A percentile compares a stretch with the other conserved stretches of the same genome.
phyloP scores from a whole-genome alignment of 2,797 vertebrate genomes.

The Sebastes trivittatus region DNA sequence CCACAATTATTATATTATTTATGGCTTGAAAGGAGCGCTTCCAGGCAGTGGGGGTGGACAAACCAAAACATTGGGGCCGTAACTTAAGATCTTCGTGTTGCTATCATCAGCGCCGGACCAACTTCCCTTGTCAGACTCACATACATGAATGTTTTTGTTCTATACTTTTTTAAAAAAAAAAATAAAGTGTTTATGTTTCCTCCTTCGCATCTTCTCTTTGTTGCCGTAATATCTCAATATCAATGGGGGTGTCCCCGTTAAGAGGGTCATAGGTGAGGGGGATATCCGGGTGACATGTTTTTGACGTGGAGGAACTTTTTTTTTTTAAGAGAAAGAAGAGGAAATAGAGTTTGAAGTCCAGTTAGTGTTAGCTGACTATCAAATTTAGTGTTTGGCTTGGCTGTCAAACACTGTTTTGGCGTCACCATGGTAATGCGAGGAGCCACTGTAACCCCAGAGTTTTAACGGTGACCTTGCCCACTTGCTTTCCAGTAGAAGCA shows the following conservation, averaged over 20 bases:
- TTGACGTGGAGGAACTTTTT: constrained; percentile 26
- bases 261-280: constrained; percentile 31
- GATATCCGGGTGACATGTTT: constrained; percentile 12
- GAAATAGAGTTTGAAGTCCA: constrained; percentile 69
- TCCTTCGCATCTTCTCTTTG: neutral
- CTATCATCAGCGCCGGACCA: constrained; percentile 39
- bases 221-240: constrained; percentile 32
- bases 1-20: constrained; percentile 76
- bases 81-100: constrained; percentile 56
- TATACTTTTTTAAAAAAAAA: constrained; percentile 5
- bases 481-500: constrained; percentile 38
- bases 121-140: constrained; percentile 28
- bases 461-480: constrained; percentile 60
- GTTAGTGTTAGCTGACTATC: constrained; percentile 65
- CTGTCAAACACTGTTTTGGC: constrained; percentile 61
- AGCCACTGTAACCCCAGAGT: constrained; percentile 51
- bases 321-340: constrained; percentile 52
- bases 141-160: constrained; percentile 45
- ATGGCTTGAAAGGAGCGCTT: constrained; percentile 62
- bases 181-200: constrained; percentile 26
- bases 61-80: constrained; percentile 63
- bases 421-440: constrained; percentile 60
- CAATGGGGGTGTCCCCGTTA: constrained; percentile 33
- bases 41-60: constrained; percentile 66
- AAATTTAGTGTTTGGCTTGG: constrained; percentile 71